Evolutionary conservation across 1,140 invertebrate species (phyloP).

Genomic region (Campoletis sonorensis): DNA sequence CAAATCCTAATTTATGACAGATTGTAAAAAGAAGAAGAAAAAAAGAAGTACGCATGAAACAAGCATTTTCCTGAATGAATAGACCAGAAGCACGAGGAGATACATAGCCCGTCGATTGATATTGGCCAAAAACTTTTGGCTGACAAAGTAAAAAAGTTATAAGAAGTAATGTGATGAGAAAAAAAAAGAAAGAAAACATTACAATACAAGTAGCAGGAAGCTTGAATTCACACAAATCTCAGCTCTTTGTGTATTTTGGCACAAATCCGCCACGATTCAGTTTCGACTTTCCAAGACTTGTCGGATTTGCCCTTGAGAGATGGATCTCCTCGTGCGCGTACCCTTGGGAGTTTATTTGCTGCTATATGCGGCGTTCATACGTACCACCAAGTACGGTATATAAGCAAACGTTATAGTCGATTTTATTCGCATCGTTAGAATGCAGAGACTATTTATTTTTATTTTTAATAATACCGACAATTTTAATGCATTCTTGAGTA

Average conservation of each 20-base stretch:
- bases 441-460: background rate
- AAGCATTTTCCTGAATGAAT: conserved; percentile 1
- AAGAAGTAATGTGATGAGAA: background rate
- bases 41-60: conserved; percentile 30
- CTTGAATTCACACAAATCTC: background rate
- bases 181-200: background rate
- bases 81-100: background rate
- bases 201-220: background rate
- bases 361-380: background rate
- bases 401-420: background rate
- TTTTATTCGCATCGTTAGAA: background rate
- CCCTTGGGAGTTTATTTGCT: conserved; percentile 20
- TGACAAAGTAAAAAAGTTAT: background rate
- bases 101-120: background rate
- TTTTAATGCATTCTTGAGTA: too few species aligned
- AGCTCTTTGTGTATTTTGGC: conserved; percentile 8
- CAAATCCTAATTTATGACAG: conserved; percentile 79
- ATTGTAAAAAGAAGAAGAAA: conserved; percentile 33
- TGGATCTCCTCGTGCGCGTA: conserved; percentile 15
- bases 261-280: background rate
- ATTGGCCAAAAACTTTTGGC: conserved; percentile 22
- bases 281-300: background rate
- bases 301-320: conserved; percentile 3
- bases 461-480: too few species aligned
- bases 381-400: too few species aligned